A percentile compares a stretch with the other conserved stretches of the same genome.
Evolutionary conservation across 2,113 vertebrate genomes (phyloP).

Genomic region (Candoia aspera): DNA sequence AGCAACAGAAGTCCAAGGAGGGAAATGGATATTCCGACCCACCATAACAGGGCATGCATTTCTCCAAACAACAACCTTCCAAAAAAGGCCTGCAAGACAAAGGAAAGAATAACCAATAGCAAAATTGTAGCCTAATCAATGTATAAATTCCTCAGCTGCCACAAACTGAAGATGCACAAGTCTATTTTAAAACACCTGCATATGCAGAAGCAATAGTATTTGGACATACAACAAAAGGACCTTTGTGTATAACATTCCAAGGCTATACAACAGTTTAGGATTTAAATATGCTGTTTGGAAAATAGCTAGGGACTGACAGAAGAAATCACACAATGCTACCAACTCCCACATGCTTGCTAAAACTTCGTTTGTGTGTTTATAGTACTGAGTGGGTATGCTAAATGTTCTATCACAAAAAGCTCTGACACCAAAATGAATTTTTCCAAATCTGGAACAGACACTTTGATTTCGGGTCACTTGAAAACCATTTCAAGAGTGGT

Average conservation of each 20-base stretch:
- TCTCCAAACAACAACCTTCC: conserved; percentile 88
- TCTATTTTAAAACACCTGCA: not conserved
- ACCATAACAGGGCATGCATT: conserved; percentile 85
- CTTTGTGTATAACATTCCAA: not conserved
- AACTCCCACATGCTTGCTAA: not conserved
- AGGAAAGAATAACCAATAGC: not conserved
- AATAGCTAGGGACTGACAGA: not conserved
- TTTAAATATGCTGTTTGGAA: not conserved
- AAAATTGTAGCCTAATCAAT: fast-evolving
- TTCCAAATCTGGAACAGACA: not conserved
- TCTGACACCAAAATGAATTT: not conserved
- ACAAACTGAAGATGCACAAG: not conserved
- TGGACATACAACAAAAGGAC: not conserved
- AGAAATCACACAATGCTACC: not conserved
- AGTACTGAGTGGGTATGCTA: not conserved
- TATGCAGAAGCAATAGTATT: not conserved
- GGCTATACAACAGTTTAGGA: not conserved
- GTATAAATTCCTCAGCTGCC: not conserved
- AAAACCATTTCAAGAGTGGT: not conserved
- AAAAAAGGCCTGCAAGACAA: conserved; percentile 81
- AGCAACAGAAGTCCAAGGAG: conserved; percentile 87
- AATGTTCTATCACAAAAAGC: not conserved
- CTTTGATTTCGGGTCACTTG: not conserved
- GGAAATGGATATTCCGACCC: conserved; percentile 85
- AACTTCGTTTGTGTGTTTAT: not conserved